A percentile compares a stretch with the other conserved stretches of the same genome.
phyloP scores from a whole-genome alignment of 2,797 vertebrate genomes.

The Poeciliopsis infans region DNA sequence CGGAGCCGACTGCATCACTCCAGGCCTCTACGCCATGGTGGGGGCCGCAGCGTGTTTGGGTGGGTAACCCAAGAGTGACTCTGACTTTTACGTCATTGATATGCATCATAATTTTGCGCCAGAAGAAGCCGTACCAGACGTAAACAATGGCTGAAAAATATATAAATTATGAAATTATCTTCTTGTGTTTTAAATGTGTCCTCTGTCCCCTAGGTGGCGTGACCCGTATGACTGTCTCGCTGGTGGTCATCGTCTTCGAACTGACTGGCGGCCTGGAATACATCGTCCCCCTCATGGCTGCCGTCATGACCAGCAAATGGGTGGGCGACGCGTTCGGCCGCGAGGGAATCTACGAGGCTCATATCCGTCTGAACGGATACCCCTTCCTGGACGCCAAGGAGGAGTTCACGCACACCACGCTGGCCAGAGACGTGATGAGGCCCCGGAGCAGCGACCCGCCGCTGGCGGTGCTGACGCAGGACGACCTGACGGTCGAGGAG shows the following conservation, averaged over 20 bases:
- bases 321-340: constrained; percentile 98
- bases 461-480: constrained; percentile 93
- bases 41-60: constrained; percentile 96
- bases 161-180: neutral
- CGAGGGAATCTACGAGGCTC: constrained; percentile 97
- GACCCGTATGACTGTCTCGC: constrained; percentile 98
- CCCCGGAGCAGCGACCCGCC: constrained; percentile 91
- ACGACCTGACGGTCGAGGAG: constrained; percentile 96
- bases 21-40: constrained; percentile 98
- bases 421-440: constrained; percentile 97
- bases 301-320: constrained; percentile 99
- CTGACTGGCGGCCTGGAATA: constrained; percentile 97
- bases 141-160: too few relatives aligned
- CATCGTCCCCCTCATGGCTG: constrained; percentile 98
- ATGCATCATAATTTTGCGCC: too few relatives aligned
- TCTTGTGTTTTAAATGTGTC: neutral
- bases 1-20: constrained; percentile 98
- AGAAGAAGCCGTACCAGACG: too few relatives aligned
- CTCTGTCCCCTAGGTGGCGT: constrained; percentile 86
- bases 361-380: constrained; percentile 98
- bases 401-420: constrained; percentile 96
- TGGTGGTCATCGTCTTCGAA: constrained; percentile 98
- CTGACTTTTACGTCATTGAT: too few relatives aligned
- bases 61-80: constrained; percentile 66
- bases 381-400: constrained; percentile 98